Percentiles rank a stretch among this genome's conserved stretches.
phyloP scores from a whole-genome alignment of 2,888 invertebrate species.

The Aphidoletes aphidimyza region DNA sequence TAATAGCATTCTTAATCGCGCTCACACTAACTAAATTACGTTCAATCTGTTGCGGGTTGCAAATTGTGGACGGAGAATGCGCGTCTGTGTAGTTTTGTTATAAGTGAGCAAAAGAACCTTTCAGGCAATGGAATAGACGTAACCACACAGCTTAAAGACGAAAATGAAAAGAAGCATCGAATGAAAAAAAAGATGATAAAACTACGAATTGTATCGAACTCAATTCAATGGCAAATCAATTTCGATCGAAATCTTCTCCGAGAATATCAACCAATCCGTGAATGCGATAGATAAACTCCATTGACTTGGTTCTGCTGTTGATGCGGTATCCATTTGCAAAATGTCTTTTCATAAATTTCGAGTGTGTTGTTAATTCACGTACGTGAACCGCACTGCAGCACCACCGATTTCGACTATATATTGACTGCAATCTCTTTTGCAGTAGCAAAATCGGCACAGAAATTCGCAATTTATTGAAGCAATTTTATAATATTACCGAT shows the following conservation, averaged over 20 bases:
- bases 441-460: not conserved
- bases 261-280: not conserved
- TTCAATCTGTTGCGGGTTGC: not conserved
- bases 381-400: not conserved
- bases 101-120: no score
- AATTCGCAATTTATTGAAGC: constrained; percentile 3
- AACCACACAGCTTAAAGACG: no score
- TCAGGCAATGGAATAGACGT: no score
- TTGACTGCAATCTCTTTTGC: not conserved
- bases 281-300: not conserved
- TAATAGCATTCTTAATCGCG: constrained; percentile 33
- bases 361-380: not conserved
- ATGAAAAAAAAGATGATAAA: not conserved
- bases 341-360: not conserved
- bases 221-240: not conserved
- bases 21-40: constrained; percentile 36
- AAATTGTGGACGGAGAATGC: not conserved
- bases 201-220: not conserved
- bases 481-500: constrained; percentile 34
- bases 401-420: not conserved
- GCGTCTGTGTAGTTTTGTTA: no score
- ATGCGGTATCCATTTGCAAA: not conserved
- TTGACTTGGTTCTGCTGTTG: not conserved
- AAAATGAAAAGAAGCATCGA: no score
- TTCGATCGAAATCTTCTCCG: not conserved